Evolutionary conservation across 2,888 invertebrate species (phyloP).

Genomic region (Nowickia ferox): DNA sequence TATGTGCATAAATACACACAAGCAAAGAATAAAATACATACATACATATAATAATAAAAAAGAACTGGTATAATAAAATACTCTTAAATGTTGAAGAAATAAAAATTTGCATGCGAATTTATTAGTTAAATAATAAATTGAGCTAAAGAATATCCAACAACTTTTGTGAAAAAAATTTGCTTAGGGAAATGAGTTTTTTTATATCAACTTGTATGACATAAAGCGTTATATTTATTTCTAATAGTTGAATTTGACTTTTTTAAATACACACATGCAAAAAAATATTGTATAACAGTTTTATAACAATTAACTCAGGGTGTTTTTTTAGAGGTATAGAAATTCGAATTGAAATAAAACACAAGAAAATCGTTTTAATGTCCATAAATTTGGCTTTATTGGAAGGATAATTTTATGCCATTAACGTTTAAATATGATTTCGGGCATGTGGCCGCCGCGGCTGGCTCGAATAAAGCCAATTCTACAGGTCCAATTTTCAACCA

Average conservation of each 20-base stretch:
- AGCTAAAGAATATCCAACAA: neutral
- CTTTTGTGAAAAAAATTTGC: neutral
- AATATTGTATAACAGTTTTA: neutral
- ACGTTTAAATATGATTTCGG: too few relatives aligned
- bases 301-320: neutral
- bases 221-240: too few relatives aligned
- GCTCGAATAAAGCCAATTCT: too few relatives aligned
- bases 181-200: neutral
- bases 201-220: too few relatives aligned
- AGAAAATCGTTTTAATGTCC: too few relatives aligned
- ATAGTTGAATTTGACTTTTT: too few relatives aligned
- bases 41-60: neutral
- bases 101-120: constrained; percentile 28
- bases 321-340: too few relatives aligned
- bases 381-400: too few relatives aligned
- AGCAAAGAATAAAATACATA: neutral
- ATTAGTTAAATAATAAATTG: constrained; percentile 6
- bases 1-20: neutral
- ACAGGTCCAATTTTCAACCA: too few relatives aligned
- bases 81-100: neutral
- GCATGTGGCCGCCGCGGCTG: too few relatives aligned
- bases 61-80: constrained; percentile 29
- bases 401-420: too few relatives aligned
- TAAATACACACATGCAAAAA: neutral
- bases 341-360: too few relatives aligned